phyloP scores from a whole-genome alignment of 2,113 vertebrate species.

The Nansenia antarctica region DNA sequence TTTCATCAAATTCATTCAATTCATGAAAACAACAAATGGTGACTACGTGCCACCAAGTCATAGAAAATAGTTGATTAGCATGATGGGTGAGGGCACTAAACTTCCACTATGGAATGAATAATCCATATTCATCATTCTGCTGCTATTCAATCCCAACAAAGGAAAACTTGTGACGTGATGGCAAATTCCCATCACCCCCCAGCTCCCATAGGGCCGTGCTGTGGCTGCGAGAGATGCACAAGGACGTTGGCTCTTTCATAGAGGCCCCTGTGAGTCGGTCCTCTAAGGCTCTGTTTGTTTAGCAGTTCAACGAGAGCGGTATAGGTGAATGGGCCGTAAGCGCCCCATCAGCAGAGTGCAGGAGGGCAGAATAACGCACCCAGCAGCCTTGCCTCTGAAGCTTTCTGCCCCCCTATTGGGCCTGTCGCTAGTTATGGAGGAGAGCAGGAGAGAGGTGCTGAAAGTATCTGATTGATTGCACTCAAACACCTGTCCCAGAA shows the following conservation, averaged over 20 bases:
- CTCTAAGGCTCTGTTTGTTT: background rate
- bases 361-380: no score
- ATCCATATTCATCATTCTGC: no score
- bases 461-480: background rate
- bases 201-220: no score
- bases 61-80: background rate
- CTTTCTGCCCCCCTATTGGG: no score
- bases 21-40: background rate
- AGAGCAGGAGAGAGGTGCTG: background rate
- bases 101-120: no score
- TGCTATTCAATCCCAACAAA: no score
- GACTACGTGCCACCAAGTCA: background rate
- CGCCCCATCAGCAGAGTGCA: background rate
- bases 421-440: no score
- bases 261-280: background rate
- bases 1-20: conserved; percentile 57
- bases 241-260: background rate
- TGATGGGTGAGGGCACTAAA: no score
- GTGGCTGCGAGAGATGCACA: background rate
- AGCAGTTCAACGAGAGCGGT: background rate
- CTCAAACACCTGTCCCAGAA: background rate
- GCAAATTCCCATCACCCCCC: no score
- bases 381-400: background rate
- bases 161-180: no score
- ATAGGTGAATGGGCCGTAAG: background rate